These are phyloP conservation scores for Acrocephalus kingi DNA, from an alignment of 2,113 vertebrate genomes.

Conservation along the genomic window DNA sequence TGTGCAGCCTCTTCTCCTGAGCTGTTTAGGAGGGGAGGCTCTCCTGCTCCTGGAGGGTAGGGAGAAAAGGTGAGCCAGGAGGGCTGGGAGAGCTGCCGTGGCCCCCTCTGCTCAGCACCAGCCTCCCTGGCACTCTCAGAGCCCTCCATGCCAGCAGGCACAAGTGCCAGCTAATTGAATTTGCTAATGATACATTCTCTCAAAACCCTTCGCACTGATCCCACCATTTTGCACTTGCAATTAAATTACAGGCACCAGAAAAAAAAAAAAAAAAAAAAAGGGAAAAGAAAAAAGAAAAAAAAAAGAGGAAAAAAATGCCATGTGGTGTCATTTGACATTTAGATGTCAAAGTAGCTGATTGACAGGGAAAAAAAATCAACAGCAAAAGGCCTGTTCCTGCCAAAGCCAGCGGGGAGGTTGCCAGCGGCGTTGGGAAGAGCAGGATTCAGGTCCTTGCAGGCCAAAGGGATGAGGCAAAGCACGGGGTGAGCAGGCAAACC, in stretches of 20 bases:
- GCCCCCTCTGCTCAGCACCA: neutral
- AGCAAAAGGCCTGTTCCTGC: slow-evolving; percentile 47
- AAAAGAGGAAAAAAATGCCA: neutral
- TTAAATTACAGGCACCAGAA: neutral
- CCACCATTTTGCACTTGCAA: slow-evolving; percentile 57
- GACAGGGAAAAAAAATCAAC: slow-evolving; percentile 59
- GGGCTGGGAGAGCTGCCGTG: neutral
- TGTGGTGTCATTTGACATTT: slow-evolving; percentile 68
- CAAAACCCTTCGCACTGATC: neutral
- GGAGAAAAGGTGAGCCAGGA: slow-evolving; percentile 43
- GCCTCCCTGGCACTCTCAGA: slow-evolving; percentile 41
- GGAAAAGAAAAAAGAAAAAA: accelerated
- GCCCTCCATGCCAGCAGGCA: slow-evolving; percentile 68
- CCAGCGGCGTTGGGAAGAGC: slow-evolving; percentile 15
- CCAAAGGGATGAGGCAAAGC: neutral
- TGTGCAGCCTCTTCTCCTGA: neutral
- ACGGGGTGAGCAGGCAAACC: neutral
- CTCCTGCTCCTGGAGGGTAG: neutral
- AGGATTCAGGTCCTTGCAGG: neutral
- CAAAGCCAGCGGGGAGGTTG: slow-evolving; percentile 14
- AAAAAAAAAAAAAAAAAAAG: too few relatives aligned
- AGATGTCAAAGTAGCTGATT: slow-evolving; percentile 66
- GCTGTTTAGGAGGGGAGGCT: neutral
- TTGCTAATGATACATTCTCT: slow-evolving; percentile 75
- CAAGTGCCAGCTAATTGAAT: slow-evolving; percentile 75